These are phyloP conservation scores for Dynastes grantii DNA, from an alignment of 2,888 invertebrate species.

Conservation along the genomic window DNA sequence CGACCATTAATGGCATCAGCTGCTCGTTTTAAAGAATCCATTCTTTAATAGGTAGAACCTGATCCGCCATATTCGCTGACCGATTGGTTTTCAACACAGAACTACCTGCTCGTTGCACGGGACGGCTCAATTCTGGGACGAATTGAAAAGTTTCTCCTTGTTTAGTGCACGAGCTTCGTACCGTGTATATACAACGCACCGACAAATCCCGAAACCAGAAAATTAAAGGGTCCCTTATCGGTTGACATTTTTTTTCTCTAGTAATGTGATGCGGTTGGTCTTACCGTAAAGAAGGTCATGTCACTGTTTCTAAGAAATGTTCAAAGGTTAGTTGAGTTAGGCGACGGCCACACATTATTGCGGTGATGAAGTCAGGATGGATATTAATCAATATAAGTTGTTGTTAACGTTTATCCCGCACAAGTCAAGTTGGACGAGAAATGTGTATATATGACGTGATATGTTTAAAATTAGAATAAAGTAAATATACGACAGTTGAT, in stretches of 20 bases:
- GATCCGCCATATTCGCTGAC: conserved; percentile 52
- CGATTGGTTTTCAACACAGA: conserved; percentile 52
- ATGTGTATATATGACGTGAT: too few relatives aligned
- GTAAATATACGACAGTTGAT: too few relatives aligned
- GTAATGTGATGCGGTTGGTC: conserved; percentile 35
- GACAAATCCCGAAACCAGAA: conserved; percentile 45
- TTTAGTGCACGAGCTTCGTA: background rate
- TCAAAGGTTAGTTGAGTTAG: background rate
- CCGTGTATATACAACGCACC: too few relatives aligned
- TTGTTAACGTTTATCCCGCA: background rate
- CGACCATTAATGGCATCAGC: conserved; percentile 50
- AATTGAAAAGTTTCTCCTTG: conserved; percentile 50
- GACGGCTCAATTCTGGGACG: conserved; percentile 51
- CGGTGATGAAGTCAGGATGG: conserved; percentile 19
- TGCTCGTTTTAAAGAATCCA: conserved; percentile 42
- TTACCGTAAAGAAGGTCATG: conserved; percentile 10
- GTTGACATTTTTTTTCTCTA: conserved; percentile 27
- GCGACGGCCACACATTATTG: conserved; percentile 37
- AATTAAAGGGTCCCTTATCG: conserved; percentile 44
- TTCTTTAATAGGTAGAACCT: conserved; percentile 48
- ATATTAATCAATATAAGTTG: conserved; percentile 16
- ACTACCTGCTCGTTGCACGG: conserved; percentile 50
- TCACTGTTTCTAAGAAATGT: conserved; percentile 32
- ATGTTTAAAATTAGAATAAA: too few relatives aligned
- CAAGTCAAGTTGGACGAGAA: background rate